A percentile compares a stretch with the other conserved stretches of the same genome.
Conservation (phyloP, 2,113 vertebrate species). For the Emydura subglobosa region DNA sequence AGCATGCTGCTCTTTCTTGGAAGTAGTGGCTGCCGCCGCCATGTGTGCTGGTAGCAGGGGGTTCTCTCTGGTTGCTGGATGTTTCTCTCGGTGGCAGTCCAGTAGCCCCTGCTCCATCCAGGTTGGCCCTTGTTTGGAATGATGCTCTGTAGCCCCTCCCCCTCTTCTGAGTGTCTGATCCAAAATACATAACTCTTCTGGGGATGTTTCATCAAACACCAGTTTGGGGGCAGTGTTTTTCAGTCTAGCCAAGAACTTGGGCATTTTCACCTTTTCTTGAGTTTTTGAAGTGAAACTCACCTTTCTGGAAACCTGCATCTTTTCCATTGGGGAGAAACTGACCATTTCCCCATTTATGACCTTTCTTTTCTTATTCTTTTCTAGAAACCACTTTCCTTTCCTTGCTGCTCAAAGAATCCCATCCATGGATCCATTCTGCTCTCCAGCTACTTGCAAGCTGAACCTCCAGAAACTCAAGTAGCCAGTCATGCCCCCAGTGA, state of each 20-base stretch:
- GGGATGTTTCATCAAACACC: accelerated
- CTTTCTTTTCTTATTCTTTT: background rate
- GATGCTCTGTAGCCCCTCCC: background rate
- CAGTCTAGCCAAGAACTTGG: accelerated
- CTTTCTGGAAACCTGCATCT: slow-evolving; percentile 1
- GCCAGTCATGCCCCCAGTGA: background rate
- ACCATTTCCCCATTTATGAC: background rate
- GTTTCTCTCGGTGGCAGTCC: background rate
- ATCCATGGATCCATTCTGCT: background rate
- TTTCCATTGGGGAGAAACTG: background rate
- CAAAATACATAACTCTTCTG: accelerated
- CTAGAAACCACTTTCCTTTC: background rate
- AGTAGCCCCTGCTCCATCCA: background rate
- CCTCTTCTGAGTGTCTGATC: background rate
- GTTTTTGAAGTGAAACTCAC: background rate
- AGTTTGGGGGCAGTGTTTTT: background rate
- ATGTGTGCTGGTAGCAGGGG: too few species aligned
- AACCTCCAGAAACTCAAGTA: background rate
- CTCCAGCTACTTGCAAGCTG: background rate
- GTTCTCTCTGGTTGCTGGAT: background rate
- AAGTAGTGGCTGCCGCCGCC: too few species aligned
- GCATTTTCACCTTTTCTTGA: background rate
- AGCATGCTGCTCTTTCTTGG: too few species aligned
- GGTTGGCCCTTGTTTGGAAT: background rate
- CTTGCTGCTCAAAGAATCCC: background rate